Evolutionary conservation across 2,113 vertebrate species (phyloP), one percentile per base, ranked within the genome.

Genomic region (Myrmecophaga tridactyla): DNA sequence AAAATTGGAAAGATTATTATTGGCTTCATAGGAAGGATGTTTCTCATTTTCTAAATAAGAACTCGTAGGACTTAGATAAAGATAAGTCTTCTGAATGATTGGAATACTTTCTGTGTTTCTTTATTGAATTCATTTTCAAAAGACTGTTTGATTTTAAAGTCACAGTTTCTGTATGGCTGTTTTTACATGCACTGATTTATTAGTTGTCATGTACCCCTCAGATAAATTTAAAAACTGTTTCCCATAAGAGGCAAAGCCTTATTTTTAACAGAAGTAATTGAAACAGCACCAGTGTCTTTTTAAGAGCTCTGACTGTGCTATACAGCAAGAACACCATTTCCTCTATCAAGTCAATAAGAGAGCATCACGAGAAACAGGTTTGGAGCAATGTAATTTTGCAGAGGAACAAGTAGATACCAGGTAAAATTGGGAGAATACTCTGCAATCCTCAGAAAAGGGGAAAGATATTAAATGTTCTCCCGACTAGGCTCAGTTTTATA

Each of bases 251-350:
- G 63, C 56, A 80, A 29, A 94, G 73, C 62, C 97, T 96, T 94
- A 94, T 95, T 96, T 97, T 95, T 92, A 94, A 97, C 92, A 89
- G 93, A 94, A 96, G 96, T 97, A 97, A 97, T 92, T 96, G 96
- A 90, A 97, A 92, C 91, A 93, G 27, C 95, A 95, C 83, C 81
- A 89, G 96, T 82, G 77, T 29, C 88, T 96, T 75, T 69, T 84
- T 72, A 77, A 76, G 88, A 67, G 88, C 81, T 86, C 93, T 76
- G 39, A 56, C 82, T 56, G 82, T 70, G 41, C 63, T 56, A 15
- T 56, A 15, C 56, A 62, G 36, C 58, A 65, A 75, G 92, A 94
- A 72, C 85, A 94, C n/a, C 56, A 82, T 90, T 97, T 92, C 95
- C 96, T 48, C 58, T 46, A 56, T 72, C 78, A 69, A 86, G 87